A percentile compares a stretch with the other conserved stretches of the same genome.
These are phyloP conservation scores for Acestrorhynchus altus DNA, from an alignment of 2,797 vertebrate genomes.

Conservation along the genomic window DNA sequence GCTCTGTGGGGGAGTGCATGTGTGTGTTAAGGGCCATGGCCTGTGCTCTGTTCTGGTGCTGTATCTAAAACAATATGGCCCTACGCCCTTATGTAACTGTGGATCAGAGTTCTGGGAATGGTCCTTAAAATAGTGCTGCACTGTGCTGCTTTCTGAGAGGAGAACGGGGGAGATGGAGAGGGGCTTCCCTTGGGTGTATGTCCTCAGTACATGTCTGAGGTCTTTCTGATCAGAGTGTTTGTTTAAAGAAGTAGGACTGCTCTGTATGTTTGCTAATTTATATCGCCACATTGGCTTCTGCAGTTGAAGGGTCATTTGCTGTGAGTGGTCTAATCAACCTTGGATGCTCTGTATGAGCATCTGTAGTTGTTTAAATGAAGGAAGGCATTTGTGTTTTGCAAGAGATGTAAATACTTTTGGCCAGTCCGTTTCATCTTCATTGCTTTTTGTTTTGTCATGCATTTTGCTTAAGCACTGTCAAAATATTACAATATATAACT, in stretches of 20 bases:
- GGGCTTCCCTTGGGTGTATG: background rate
- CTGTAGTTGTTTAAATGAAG: no score
- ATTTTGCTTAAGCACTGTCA: no score
- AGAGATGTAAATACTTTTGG: no score
- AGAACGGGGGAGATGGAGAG: background rate
- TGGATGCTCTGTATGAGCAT: background rate
- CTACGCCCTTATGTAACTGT: slow-evolving; percentile 77
- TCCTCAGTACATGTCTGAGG: background rate
- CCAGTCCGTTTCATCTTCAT: no score
- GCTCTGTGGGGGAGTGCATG: slow-evolving; percentile 41
- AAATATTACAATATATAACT: no score
- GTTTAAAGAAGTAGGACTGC: background rate
- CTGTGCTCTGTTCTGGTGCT: slow-evolving; percentile 55
- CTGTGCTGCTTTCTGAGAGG: slow-evolving; percentile 74
- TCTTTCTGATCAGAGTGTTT: background rate
- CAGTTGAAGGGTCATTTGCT: no score
- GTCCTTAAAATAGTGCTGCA: slow-evolving; percentile 81
- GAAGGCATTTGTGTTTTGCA: no score
- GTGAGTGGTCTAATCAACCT: background rate
- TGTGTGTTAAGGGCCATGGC: slow-evolving; percentile 60
- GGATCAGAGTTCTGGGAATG: slow-evolving; percentile 80
- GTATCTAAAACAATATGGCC: slow-evolving; percentile 75
- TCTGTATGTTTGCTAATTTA: background rate
- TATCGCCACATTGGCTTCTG: background rate
- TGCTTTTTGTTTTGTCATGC: no score